Evolutionary conservation across 2,797 vertebrate species (phyloP), one percentile per base, ranked within the genome.

Genomic region (Geotrypetes seraphini): DNA sequence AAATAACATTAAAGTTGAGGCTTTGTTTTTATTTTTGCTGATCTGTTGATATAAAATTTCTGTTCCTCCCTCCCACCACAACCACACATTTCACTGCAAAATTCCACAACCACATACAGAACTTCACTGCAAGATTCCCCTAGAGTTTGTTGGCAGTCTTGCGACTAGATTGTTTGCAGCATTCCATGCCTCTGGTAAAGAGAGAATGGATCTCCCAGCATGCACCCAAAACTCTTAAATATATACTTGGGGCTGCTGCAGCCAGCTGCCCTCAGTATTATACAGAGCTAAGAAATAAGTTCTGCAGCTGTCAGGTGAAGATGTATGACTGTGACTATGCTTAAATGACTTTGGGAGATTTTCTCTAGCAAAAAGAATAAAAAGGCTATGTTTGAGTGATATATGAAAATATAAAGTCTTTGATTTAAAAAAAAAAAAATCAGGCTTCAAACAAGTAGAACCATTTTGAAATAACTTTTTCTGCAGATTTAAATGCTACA

Each of bases 311-410:
- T 67, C 56, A 62, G 36, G 34, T 21, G 29, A 39, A 64, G 54
- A 57, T 63, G 25, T 54, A 60, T 64, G 60, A 45, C 31, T 69
- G 29, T 44, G 36, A 49, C 21, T 31, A 54, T 50, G 43, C 22
- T 40, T 36, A 60, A 57, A 57, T 46, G 52, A 53, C 53, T 31
- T 10, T 32, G 43, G 53, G 56, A 61, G 43, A 30, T 47, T 59
- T 64, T 47, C 36, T 54, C n/a, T n/a, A n/a, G n/a, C n/a, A n/a
- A n/a, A 39, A 66, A 49, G 63, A 47, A 47, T n/a, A 60, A 48
- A 32, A 31, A 44, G 53, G 53, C 31, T 60, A 59, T 17, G 62
- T 39, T 51, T 5, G 37, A 14, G n/a, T n/a, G 34, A 44, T 10
- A 40, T 52, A 41, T 45, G 40, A 47, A 53, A 64, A 46, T 7